Evolutionary conservation across 1,140 invertebrate species (phyloP), one percentile per base, ranked within the genome.

Genomic region (Drosophila nigromelanica): DNA sequence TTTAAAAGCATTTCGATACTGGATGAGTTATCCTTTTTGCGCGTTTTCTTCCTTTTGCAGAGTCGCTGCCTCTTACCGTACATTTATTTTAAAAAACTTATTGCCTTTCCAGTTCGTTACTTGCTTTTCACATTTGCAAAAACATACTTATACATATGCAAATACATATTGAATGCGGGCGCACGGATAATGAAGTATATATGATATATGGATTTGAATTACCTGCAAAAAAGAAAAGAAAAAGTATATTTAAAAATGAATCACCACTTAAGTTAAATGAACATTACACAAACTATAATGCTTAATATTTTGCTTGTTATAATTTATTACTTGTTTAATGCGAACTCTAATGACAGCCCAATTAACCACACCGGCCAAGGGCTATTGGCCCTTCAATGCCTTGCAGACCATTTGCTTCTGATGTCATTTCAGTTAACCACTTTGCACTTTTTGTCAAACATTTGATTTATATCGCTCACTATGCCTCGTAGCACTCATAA

Each of bases 361-460:
- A 78, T 78, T 78, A 78, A 78, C 73, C 76, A 78, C 76, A 76
- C 76, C 78, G 45, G 11, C 45, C 21, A 10, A 6, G 5, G 27
- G 27, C 27, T 5, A 27, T 27, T 30, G n/a, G 21, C 18, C 18
- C 21, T 24, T 33, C 12, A 7, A n/a, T 18, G 24, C 21, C 40
- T n/a, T 39, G 48, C 12, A n/a, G 21, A 40, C 52, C 52, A 52
- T 52, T 64, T 50, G 50, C 40, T 18, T 48, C 55, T 68, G 64
- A 68, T 68, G 64, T 68, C 64, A 68, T 82, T 82, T 71, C 74
- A 64, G 67, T 78, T 79, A 78, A 78, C 75, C 80, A 82, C 67
- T 82, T 76, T 75, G 80, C 80, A 82, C 80, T 83, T 83, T 83
- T 78, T 79, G 78, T 76, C 80, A 82, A 82, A 83, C 78, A 83